Conservation (phyloP, 2,113 vertebrate genomes). For the Telmatochromis sp. region DNA sequence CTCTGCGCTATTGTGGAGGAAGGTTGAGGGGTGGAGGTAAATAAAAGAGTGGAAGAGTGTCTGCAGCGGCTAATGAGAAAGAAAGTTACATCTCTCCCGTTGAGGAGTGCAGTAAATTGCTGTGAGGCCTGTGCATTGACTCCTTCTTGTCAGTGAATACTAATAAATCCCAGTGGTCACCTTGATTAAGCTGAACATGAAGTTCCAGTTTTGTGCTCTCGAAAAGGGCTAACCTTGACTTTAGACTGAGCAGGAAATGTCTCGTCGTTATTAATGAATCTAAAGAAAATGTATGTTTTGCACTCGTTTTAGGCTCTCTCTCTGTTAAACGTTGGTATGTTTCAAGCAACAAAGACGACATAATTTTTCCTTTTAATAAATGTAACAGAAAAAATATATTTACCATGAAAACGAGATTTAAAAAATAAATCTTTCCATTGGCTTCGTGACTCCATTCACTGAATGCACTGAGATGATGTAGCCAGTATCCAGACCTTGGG, state of each 20-base stretch:
- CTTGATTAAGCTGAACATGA: neutral
- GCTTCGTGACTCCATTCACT: neutral
- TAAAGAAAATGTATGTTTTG: neutral
- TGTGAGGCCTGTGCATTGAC: neutral
- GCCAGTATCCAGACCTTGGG: neutral
- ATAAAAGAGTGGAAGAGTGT: neutral
- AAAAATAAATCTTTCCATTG: neutral
- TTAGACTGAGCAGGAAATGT: neutral
- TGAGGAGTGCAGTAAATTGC: constrained; percentile 19
- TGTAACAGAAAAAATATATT: neutral
- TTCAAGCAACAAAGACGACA: neutral
- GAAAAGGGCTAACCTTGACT: neutral
- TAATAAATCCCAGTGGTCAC: constrained; percentile 12
- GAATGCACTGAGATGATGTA: neutral
- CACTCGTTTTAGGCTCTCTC: neutral
- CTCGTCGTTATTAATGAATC: neutral
- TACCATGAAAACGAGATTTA: neutral
- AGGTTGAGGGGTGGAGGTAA: neutral
- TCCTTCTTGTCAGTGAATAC: neutral
- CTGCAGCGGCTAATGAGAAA: constrained; percentile 2
- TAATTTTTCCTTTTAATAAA: neutral
- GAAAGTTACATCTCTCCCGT: neutral
- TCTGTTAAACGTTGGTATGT: neutral
- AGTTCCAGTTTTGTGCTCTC: neutral
- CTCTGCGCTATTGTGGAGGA: neutral